Evolutionary conservation across 2,888 invertebrate species (phyloP), one percentile per base, ranked within the genome.

Genomic region (Lithosia quadra): DNA sequence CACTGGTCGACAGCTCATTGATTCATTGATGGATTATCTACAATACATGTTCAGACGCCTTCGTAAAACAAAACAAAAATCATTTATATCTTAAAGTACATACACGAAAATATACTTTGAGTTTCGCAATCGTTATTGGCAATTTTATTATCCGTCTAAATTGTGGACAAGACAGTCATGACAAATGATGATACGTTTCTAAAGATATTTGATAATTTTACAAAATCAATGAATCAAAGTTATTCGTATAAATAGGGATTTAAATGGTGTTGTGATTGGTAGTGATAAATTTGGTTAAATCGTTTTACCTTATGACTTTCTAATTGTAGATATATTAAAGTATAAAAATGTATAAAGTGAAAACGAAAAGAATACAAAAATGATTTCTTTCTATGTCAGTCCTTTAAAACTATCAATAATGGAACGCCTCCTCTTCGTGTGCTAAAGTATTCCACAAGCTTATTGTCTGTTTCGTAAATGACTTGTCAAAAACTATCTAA

Each of bases 1-100:
- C 33, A 34, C 21, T 49, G 4, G 13, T 18, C 21, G 69, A 65
- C 65, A 65, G 36, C 43, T 28, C 56, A 28, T 63, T 69, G 65
- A 57, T 56, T 58, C 57, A 69, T 65, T 65, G 68, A 69, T 65
- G 34, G 65, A 69, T 69, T 36, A 56, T 57, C 33, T 43, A 49
- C 34, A 11, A 49, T 34, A 64, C 55, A 56, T 21, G 39, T 28
- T n/a, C 56, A 28, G 56, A 61, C 65, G 21, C 65, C 65, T 62
- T 43, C 34, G 22, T 36, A 55, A 9, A 11, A 22, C 24, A 4
- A 61, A 21, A 28, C 10, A 49, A 21, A 36, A 9, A 61, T 18
- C 36, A 53, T 15, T n/a, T n/a, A 49, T 24, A 21, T 63, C n/a
- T 49, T 49, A n/a, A 49, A n/a, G 49, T 49, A 49, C 18, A 43